Percentiles rank a stretch among this genome's conserved stretches.
These are phyloP conservation scores for Cottus gobio DNA, from an alignment of 2,113 vertebrate genomes.

Conservation along the genomic window DNA sequence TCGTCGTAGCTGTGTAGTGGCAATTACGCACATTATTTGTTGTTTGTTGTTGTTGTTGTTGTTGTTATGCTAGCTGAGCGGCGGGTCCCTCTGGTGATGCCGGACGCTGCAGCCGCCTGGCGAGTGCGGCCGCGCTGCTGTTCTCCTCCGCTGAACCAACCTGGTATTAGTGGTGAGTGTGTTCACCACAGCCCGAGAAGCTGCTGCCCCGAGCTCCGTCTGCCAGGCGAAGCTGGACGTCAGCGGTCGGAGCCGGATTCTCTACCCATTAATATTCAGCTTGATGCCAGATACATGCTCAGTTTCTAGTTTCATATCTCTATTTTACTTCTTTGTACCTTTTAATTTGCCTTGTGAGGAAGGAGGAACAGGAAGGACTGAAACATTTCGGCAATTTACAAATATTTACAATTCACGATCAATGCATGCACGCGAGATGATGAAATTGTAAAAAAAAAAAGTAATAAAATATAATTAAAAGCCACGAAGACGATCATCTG, in stretches of 20 bases:
- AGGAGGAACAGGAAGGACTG: too few relatives aligned
- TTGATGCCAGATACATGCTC: constrained; percentile 17
- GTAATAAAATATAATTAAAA: not conserved
- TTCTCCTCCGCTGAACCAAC: constrained; percentile 65
- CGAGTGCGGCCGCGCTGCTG: constrained; percentile 64
- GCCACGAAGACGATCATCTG: constrained; percentile 17
- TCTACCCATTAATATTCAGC: not conserved
- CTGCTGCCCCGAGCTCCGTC: constrained; percentile 33
- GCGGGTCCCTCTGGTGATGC: too few relatives aligned
- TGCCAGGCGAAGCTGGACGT: not conserved
- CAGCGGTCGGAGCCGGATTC: not conserved
- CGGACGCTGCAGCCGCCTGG: constrained; percentile 61
- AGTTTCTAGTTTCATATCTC: not conserved
- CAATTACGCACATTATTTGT: too few relatives aligned
- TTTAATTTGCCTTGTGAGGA: not conserved
- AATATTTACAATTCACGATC: too few relatives aligned
- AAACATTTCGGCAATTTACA: too few relatives aligned
- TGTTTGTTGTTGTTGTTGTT: too few relatives aligned
- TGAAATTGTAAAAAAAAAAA: too few relatives aligned
- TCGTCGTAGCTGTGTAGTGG: too few relatives aligned
- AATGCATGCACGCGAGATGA: too few relatives aligned
- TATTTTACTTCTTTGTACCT: not conserved
- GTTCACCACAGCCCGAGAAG: constrained; percentile 62
- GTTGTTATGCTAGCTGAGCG: too few relatives aligned
- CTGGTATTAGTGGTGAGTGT: constrained; percentile 72